Conservation (phyloP, 2,113 vertebrate genomes). For the Pycnonotus jocosus region DNA sequence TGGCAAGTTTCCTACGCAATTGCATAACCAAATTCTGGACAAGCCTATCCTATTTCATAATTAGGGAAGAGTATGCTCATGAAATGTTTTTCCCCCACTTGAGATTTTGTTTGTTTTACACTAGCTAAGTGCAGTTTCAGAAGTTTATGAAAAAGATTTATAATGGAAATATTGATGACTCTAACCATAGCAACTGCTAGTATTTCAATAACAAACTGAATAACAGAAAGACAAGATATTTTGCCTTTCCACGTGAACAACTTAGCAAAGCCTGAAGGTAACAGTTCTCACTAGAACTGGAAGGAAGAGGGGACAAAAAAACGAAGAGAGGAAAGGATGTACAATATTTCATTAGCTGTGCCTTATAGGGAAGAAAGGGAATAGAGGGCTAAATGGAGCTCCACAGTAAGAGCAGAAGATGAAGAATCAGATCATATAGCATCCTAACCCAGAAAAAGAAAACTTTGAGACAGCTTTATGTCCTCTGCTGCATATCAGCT, state of each 20-base stretch:
- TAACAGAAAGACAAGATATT: neutral
- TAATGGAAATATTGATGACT: slow-evolving; percentile 41
- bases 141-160: slow-evolving; percentile 43
- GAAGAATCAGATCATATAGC: neutral
- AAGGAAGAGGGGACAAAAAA: neutral
- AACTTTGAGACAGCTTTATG: neutral
- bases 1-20: neutral
- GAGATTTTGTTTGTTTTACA: slow-evolving; percentile 49
- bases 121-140: slow-evolving; percentile 36
- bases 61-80: slow-evolving; percentile 8
- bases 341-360: neutral
- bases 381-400: neutral
- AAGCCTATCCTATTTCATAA: slow-evolving; percentile 30
- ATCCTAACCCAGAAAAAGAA: neutral
- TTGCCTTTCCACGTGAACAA: neutral
- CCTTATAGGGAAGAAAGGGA: neutral
- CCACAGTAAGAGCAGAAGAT: neutral
- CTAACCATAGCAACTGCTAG: slow-evolving; percentile 31
- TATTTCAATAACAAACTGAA: slow-evolving; percentile 11
- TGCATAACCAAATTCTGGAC: slow-evolving; percentile 23
- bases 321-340: accelerated
- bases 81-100: slow-evolving; percentile 9
- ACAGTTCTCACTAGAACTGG: neutral
- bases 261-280: neutral
- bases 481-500: neutral